Evolutionary conservation across 2,113 vertebrate genomes (phyloP), one percentile per base, ranked within the genome.

Genomic region (Clarias magur): DNA sequence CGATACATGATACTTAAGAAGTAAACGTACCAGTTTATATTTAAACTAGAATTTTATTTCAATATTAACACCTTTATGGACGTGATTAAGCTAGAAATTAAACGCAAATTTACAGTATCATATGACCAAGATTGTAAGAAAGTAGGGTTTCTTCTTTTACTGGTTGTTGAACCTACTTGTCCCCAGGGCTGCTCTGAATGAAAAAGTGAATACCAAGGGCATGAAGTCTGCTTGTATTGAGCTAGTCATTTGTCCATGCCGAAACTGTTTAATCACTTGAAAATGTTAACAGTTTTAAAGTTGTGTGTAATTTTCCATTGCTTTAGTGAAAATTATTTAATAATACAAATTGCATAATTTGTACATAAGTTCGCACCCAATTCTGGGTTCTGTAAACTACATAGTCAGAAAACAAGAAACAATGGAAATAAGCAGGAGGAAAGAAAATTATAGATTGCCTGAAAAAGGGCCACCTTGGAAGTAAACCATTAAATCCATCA

Each of bases 401-500:
- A 23, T 1, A 56, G 30, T 60, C 42, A 56, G 17, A 16, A 72
- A 84, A 84, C 23, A 2, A 70, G 5, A 84, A 70, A 34, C 3
- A 11, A 53, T 15, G 42, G 48, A 83, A 84, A 84, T 21, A 21
- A 53, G 12, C 54, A n/a, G 30, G 83, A 60, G 34, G 13, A 53
- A 59, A 75, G 54, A 60, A 84, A 60, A 75, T 60, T 38, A 72
- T 57, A 84, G 82, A 57, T 72, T 72, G 82, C 27, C 30, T 72
- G 19, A 54, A 84, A 10, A 56, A 84, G 53, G 63, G 34, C 48
- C 65, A 84, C 56, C 57, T 84, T 75, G 54, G 60, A 84, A 73
- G 75, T 42, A 16, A 84, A 60, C 54, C 54, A 60, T 75, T 25
- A 75, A 75, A 73, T 84, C 68, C 27, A 73, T 73, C 56, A 84